phyloP scores from a whole-genome alignment of 2,797 vertebrate genomes.

The Oreochromis grahami region DNA sequence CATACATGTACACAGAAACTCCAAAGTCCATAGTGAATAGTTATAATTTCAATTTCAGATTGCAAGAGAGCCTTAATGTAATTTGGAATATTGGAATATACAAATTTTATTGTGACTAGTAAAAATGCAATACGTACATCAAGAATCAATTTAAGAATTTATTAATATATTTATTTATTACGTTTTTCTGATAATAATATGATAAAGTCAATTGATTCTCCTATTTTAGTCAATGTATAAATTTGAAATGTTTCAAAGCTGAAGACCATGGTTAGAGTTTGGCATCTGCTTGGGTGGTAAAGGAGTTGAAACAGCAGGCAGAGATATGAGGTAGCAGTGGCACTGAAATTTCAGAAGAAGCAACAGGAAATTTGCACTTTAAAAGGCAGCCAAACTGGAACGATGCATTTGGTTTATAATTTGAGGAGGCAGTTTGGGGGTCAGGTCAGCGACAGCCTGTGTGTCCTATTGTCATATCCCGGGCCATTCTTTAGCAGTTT shows the following conservation, averaged over 20 bases:
- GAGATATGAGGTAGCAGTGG: neutral
- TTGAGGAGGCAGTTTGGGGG: neutral
- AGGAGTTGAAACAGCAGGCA: neutral
- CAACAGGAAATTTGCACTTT: neutral
- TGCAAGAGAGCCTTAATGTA: neutral
- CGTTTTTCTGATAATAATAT: neutral
- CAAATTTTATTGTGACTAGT: neutral
- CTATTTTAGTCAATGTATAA: accelerated
- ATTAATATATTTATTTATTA: neutral
- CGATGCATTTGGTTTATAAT: neutral
- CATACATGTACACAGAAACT: neutral
- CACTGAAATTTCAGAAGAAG: neutral
- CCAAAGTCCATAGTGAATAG: neutral
- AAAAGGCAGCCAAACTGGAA: neutral
- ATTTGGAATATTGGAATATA: neutral
- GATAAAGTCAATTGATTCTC: no score
- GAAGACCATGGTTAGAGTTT: neutral
- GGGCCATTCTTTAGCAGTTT: neutral
- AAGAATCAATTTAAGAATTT: neutral
- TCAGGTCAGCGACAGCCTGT: neutral
- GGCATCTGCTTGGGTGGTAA: neutral
- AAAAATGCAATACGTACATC: neutral
- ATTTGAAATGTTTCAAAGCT: neutral
- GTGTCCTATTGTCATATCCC: neutral
- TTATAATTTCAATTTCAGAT: neutral